Evolutionary conservation across 2,888 invertebrate species (phyloP), one percentile per base, ranked within the genome.

Genomic region (Noctua fimbriata): DNA sequence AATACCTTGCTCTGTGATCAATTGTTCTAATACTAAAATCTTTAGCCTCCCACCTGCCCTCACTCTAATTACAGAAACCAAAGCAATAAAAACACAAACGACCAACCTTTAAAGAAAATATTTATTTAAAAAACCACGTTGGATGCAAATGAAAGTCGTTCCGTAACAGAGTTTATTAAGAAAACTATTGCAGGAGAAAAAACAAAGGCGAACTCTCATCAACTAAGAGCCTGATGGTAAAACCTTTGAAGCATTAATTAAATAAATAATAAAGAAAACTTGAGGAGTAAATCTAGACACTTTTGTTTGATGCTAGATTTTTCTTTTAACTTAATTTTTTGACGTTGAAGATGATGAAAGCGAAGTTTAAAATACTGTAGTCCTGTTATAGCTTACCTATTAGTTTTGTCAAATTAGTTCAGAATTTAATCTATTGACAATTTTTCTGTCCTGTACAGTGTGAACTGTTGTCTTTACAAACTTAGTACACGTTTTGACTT

Each of bases 201-300:
- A 85, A 87, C 78, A 81, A 78, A 82, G 60, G 36, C 58, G 24
- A 76, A 73, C 83, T 76, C 84, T 89, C 88, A 90, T 92, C 90
- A 87, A 86, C 89, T 92, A 89, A 92, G 85, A 91, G 90, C 90
- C 74, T 69, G 65, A 69, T 76, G 67, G 36, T 69, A 44, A 78
- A 81, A 83, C 66, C 65, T 69, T 78, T 44, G 36, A 36, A 63
- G 55, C 71, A 77, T 77, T 87, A 71, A 86, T 87, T 87, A 82
- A 78, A 76, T 71, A 79, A 82, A 84, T 74, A 81, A 81, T 85
- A 52, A 65, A 65, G 7, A 65, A 76, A 82, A 69, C 73, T 79
- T 74, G 21, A 73, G 24, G 4, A 73, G 63, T 69, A n/a, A 0
- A 85, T 69, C 18, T 74, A 49, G 41, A 69, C 28, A 44, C 2